A percentile compares a stretch with the other conserved stretches of the same genome.
Conservation (phyloP, 2,888 invertebrate species). For the Drosophila crucigera region DNA sequence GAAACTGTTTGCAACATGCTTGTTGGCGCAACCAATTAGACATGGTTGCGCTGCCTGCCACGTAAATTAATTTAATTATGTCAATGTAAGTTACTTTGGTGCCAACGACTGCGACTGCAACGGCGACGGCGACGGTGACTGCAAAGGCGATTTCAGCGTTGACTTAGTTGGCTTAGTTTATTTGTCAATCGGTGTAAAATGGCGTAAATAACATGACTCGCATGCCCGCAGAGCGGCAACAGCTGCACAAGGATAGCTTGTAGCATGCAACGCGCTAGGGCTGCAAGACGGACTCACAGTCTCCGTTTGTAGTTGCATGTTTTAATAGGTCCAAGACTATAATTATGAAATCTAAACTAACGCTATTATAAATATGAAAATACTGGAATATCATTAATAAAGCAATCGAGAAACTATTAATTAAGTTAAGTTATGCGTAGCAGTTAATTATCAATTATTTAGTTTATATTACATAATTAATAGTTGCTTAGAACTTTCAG, state of each 20-base stretch:
- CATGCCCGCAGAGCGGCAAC: constrained; percentile 34
- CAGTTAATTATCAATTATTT: background rate
- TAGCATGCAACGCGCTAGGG: constrained; percentile 68
- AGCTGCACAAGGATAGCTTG: constrained; percentile 38
- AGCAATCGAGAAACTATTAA: background rate
- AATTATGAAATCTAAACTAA: background rate
- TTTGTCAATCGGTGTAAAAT: constrained; percentile 77
- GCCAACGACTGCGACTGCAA: constrained; percentile 39
- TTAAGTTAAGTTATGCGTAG: background rate
- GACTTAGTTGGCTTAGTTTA: constrained; percentile 74
- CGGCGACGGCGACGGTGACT: background rate
- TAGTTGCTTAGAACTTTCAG: background rate
- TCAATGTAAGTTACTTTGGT: constrained; percentile 84
- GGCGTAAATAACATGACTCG: constrained; percentile 77
- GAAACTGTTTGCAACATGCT: constrained; percentile 61
- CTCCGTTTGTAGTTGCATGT: constrained; percentile 12
- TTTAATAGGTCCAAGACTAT: background rate
- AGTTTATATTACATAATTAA: background rate
- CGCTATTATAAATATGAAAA: background rate
- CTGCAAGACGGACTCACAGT: constrained; percentile 33
- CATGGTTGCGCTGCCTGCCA: constrained; percentile 67
- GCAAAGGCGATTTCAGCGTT: constrained; percentile 23
- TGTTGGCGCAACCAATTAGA: constrained; percentile 78
- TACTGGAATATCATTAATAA: background rate
- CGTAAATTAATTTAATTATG: constrained; percentile 85